Conservation (phyloP, 2,797 vertebrate species). For the Decapterus maruadsi region DNA sequence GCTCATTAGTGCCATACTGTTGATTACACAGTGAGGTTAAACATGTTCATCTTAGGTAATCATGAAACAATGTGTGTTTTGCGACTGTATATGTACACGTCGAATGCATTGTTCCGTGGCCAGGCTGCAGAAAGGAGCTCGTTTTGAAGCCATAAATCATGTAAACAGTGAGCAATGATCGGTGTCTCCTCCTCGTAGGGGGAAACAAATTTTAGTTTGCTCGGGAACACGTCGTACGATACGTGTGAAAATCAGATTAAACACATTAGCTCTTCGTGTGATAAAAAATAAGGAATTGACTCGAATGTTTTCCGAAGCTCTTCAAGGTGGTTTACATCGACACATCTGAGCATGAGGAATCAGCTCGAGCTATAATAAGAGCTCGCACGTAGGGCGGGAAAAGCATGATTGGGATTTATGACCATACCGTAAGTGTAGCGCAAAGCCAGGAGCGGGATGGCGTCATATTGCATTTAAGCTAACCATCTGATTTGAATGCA, state of each 20-base stretch:
- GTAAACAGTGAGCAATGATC: background rate
- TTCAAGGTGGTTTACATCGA: background rate
- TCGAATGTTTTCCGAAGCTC: background rate
- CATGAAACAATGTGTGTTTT: background rate
- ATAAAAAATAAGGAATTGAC: background rate
- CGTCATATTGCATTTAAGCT: background rate
- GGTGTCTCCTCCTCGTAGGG: background rate
- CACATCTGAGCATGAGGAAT: background rate
- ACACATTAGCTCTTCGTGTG: background rate
- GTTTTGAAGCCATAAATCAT: constrained; percentile 5
- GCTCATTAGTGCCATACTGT: background rate
- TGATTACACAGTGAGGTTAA: background rate
- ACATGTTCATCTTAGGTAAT: background rate
- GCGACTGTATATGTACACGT: background rate
- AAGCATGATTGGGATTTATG: background rate
- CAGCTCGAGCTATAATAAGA: background rate
- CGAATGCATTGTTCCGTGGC: background rate
- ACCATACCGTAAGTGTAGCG: constrained; percentile 12
- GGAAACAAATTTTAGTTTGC: background rate
- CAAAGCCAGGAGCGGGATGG: background rate
- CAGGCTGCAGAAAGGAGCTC: background rate
- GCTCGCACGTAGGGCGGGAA: constrained; percentile 8
- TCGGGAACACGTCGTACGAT: background rate
- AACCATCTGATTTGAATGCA: constrained; percentile 17
- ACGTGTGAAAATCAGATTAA: constrained; percentile 1